Evolutionary conservation across 2,888 invertebrate genomes (phyloP).

Genomic region (Lepidocyrtinus sp.): DNA sequence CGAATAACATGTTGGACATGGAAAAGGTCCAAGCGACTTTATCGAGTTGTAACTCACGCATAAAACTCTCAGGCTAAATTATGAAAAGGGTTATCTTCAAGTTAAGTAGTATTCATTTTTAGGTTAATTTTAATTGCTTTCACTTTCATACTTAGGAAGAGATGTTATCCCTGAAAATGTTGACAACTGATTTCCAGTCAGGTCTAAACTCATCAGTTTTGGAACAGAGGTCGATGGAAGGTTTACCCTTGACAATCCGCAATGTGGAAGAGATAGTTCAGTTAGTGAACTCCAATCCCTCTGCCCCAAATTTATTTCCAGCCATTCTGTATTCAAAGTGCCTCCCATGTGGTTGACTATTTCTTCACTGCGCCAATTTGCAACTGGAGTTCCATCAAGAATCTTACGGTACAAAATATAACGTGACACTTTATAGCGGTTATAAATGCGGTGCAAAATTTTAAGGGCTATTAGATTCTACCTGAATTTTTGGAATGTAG

Average conservation of each 20-base stretch:
- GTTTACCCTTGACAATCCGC: constrained; percentile 62
- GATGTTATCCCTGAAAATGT: constrained; percentile 62
- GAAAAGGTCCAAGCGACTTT: constrained; percentile 46
- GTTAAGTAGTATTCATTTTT: not conserved
- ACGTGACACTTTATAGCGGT: no score
- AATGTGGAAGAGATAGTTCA: constrained; percentile 63
- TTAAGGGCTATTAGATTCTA: constrained; percentile 18
- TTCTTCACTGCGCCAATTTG: constrained; percentile 61
- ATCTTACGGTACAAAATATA: constrained; percentile 35
- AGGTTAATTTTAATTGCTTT: not conserved
- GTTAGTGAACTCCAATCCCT: constrained; percentile 62
- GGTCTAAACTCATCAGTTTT: constrained; percentile 64
- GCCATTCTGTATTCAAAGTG: constrained; percentile 60
- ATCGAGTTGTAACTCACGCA: constrained; percentile 60
- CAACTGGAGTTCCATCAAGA: constrained; percentile 59
- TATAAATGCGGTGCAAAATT: not conserved
- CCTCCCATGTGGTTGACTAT: constrained; percentile 59
- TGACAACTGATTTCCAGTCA: constrained; percentile 63
- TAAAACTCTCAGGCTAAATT: constrained; percentile 52
- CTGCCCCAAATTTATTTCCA: constrained; percentile 65
- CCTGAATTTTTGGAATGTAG: constrained; percentile 60
- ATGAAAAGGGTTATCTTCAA: no score
- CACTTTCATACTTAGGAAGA: constrained; percentile 58
- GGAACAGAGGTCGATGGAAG: constrained; percentile 58
- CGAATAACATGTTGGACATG: constrained; percentile 58